A percentile compares a stretch with the other conserved stretches of the same genome.
phyloP scores from a whole-genome alignment of 2,113 vertebrate genomes.

The Aegotheles bennettii region DNA sequence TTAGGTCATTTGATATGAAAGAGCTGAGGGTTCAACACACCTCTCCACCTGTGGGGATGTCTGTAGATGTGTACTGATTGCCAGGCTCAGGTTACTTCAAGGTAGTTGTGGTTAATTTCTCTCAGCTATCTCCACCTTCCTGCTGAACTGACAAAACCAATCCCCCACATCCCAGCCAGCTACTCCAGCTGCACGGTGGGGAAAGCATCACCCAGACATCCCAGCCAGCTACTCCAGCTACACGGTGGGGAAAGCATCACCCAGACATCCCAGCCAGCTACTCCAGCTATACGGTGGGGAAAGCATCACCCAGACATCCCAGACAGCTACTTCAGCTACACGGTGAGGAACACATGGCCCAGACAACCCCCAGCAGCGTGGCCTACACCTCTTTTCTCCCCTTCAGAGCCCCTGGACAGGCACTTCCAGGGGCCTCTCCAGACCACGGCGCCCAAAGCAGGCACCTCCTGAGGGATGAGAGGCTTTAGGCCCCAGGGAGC shows the following conservation, averaged over 20 bases:
- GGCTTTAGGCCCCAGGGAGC: not conserved
- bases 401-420: not conserved
- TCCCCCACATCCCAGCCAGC: not conserved
- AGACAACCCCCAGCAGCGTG: too few relatives aligned
- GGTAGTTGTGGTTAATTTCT: not conserved
- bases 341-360: accelerated
- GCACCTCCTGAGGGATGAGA: not conserved
- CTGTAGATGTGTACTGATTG: not conserved
- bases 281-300: accelerated
- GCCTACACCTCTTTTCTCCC: not conserved
- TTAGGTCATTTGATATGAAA: not conserved
- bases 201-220: accelerated
- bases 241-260: accelerated
- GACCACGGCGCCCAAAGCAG: not conserved
- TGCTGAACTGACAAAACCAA: not conserved
- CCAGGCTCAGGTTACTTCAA: not conserved
- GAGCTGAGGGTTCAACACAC: not conserved
- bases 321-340: not conserved
- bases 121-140: not conserved
- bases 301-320: accelerated
- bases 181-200: accelerated
- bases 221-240: not conserved
- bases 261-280: not conserved
- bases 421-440: not conserved
- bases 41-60: not conserved